Evolutionary conservation across 2,797 vertebrate species (phyloP).

Genomic region (Buceros bicornis): DNA sequence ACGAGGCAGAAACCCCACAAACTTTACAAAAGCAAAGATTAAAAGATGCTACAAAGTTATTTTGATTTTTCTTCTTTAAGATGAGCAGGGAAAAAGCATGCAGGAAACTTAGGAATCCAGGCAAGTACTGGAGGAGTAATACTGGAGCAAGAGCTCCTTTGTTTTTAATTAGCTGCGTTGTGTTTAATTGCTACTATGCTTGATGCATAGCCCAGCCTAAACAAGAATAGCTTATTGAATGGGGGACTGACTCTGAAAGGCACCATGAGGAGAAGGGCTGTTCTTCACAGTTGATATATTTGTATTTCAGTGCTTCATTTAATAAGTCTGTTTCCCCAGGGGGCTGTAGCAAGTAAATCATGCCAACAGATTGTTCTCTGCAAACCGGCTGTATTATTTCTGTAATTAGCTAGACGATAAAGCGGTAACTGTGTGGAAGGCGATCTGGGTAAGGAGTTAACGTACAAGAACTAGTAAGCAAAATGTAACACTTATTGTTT

Average conservation of each 20-base stretch:
- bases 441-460: slow-evolving; percentile 27
- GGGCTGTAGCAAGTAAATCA: slow-evolving; percentile 69
- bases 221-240: slow-evolving; percentile 71
- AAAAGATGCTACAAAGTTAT: background rate
- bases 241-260: slow-evolving; percentile 63
- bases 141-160: slow-evolving; percentile 10
- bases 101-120: slow-evolving; percentile 31
- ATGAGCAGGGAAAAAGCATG: slow-evolving; percentile 13
- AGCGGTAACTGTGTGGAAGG: slow-evolving; percentile 64
- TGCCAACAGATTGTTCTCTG: slow-evolving; percentile 65
- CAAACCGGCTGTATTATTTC: slow-evolving; percentile 58
- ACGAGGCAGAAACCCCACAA: background rate
- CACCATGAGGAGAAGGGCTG: slow-evolving; percentile 51
- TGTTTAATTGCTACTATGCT: slow-evolving; percentile 71
- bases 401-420: slow-evolving; percentile 65
- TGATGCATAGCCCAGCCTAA: slow-evolving; percentile 71
- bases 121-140: background rate
- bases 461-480: slow-evolving; percentile 57
- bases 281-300: slow-evolving; percentile 61
- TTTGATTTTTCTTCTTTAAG: background rate
- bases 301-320: slow-evolving; percentile 70
- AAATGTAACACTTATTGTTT: slow-evolving; percentile 34
- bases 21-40: background rate
- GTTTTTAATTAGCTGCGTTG: slow-evolving; percentile 62
- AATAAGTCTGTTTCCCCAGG: slow-evolving; percentile 69